Percentiles rank a stretch among this genome's conserved stretches.
These are phyloP conservation scores for Falco biarmicus DNA, from an alignment of 2,797 vertebrate genomes.

Conservation along the genomic window DNA sequence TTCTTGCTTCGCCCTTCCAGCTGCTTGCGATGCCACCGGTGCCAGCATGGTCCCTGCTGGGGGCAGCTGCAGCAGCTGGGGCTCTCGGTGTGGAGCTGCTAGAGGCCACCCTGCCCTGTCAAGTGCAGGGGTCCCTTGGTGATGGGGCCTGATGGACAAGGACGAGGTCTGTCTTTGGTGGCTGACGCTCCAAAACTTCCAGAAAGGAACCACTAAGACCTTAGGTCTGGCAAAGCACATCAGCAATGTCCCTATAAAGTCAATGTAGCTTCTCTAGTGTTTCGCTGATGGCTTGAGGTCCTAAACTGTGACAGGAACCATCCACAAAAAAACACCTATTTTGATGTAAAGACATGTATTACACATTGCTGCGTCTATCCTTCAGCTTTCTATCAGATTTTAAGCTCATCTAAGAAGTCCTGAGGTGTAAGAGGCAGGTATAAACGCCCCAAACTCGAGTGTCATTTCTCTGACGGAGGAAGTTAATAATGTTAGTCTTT, in stretches of 20 bases:
- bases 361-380: neutral
- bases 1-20: neutral
- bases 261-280: neutral
- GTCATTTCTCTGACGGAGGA: slow-evolving; percentile 4
- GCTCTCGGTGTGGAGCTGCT: neutral
- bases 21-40: neutral
- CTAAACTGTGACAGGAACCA: neutral
- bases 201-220: neutral
- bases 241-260: neutral
- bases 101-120: neutral
- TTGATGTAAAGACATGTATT: neutral
- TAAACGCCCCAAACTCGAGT: neutral
- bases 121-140: neutral
- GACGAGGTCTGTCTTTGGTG: neutral
- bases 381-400: neutral
- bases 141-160: neutral
- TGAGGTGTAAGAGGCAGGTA: neutral
- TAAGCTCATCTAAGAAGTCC: neutral
- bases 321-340: neutral
- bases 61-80: neutral
- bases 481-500: slow-evolving; percentile 56
- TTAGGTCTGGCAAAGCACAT: rapidly evolving
- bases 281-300: neutral
- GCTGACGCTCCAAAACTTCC: neutral
- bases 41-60: neutral